A percentile compares a stretch with the other conserved stretches of the same genome.
Evolutionary conservation across 1,140 invertebrate genomes (phyloP).

Genomic region (Drosophila yakuba): DNA sequence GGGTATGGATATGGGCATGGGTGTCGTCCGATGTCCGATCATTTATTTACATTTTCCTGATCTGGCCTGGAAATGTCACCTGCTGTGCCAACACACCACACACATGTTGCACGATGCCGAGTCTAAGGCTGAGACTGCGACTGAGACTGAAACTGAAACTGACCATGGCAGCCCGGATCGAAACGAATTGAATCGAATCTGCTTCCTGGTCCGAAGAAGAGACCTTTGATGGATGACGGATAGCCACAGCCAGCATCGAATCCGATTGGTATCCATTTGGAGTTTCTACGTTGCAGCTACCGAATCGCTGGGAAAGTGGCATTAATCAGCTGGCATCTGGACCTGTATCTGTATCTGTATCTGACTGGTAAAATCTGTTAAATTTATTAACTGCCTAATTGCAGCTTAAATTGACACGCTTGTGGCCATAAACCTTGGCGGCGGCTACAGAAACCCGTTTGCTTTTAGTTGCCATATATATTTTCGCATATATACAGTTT

Average conservation of each 20-base stretch:
- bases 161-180: constrained; percentile 10
- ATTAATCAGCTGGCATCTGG: constrained; percentile 49
- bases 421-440: constrained; percentile 60
- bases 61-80: constrained; percentile 78
- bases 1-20: not conserved
- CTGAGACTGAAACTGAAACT: not conserved
- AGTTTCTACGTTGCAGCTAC: constrained; percentile 36
- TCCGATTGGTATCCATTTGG: constrained; percentile 66
- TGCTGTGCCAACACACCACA: constrained; percentile 80
- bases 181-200: constrained; percentile 11
- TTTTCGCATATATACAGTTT: not conserved
- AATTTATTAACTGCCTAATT: constrained; percentile 75
- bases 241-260: constrained; percentile 51
- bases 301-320: constrained; percentile 34
- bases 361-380: constrained; percentile 37
- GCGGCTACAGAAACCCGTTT: constrained; percentile 50
- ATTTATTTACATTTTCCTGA: constrained; percentile 53
- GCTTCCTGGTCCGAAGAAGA: constrained; percentile 44
- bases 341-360: constrained; percentile 13
- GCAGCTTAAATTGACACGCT: constrained; percentile 60
- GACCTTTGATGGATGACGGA: constrained; percentile 78
- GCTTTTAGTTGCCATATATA: constrained; percentile 16
- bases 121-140: not conserved
- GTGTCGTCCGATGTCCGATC: constrained; percentile 54
- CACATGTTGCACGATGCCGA: constrained; percentile 43